These are phyloP conservation scores for Prionace glauca DNA, from an alignment of 2,797 vertebrate species.

Conservation along the genomic window DNA sequence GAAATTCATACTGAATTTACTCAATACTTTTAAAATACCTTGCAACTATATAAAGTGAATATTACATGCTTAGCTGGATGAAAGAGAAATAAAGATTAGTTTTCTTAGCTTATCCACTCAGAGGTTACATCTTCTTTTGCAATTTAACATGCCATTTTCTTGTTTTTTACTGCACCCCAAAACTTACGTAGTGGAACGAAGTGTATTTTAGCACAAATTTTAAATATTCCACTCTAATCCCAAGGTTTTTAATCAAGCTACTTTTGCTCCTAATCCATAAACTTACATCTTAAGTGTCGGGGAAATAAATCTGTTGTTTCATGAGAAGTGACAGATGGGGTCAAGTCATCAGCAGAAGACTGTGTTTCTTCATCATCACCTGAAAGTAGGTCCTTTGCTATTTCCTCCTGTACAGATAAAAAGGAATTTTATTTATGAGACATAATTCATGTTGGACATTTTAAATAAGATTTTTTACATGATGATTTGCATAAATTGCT, in stretches of 20 bases:
- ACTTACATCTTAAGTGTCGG: slow-evolving; percentile 88
- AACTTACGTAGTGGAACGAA: not conserved
- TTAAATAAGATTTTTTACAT: not conserved
- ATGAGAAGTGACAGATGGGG: slow-evolving; percentile 89
- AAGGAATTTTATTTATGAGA: not conserved
- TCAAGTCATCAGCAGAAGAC: slow-evolving; percentile 92
- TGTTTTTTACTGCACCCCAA: not conserved
- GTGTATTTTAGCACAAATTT: not conserved
- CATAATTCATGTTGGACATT: not conserved
- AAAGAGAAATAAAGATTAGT: not conserved
- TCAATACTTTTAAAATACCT: not conserved
- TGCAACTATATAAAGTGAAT: not conserved
- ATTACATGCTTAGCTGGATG: not conserved
- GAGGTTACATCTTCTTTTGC: not conserved
- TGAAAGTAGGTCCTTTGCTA: slow-evolving; percentile 89
- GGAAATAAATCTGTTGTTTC: slow-evolving; percentile 93
- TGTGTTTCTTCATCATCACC: slow-evolving; percentile 96
- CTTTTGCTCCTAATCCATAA: not conserved
- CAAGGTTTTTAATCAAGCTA: not conserved
- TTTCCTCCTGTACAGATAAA: slow-evolving; percentile 74
- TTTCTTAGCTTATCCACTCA: not conserved
- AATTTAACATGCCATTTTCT: not conserved
- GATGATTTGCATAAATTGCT: not conserved
- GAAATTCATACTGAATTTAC: not conserved
- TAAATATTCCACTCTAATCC: not conserved